phyloP scores from a whole-genome alignment of 1,140 invertebrate genomes.

The Tetramorium alpestre region DNA sequence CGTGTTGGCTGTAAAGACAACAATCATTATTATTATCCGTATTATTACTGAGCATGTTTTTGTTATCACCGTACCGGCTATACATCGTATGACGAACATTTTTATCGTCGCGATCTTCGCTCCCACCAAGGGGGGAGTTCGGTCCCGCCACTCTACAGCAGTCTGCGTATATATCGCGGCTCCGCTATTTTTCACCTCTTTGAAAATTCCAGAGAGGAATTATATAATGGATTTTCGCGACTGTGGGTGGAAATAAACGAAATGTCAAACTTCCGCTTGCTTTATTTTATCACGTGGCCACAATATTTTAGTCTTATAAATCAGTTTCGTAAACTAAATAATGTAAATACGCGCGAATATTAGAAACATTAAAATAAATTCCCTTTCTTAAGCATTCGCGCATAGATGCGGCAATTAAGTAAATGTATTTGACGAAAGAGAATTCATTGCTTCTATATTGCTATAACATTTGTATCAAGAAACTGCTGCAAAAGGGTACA shows the following conservation, averaged over 20 bases:
- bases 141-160: not conserved
- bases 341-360: not conserved
- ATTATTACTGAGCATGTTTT: conserved; percentile 63
- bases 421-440: not conserved
- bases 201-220: conserved; percentile 52
- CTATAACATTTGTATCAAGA: not conserved
- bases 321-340: not conserved
- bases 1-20: conserved; percentile 62
- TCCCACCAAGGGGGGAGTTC: conserved; percentile 19
- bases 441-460: not conserved
- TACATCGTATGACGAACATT: conserved; percentile 61
- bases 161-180: conserved; percentile 6
- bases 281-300: conserved; percentile 18
- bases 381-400: not conserved
- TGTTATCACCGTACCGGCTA: conserved; percentile 45
- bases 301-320: conserved; percentile 44
- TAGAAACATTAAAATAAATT: not conserved
- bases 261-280: conserved; percentile 19
- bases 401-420: not conserved
- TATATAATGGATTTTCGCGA: conserved; percentile 45
- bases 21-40: conserved; percentile 64
- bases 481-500: not conserved
- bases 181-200: conserved; percentile 51
- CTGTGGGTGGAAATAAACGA: conserved; percentile 34
- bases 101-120: conserved; percentile 60